phyloP scores from a whole-genome alignment of 2,888 invertebrate genomes.

The Hirtodrosophila cameraria region DNA sequence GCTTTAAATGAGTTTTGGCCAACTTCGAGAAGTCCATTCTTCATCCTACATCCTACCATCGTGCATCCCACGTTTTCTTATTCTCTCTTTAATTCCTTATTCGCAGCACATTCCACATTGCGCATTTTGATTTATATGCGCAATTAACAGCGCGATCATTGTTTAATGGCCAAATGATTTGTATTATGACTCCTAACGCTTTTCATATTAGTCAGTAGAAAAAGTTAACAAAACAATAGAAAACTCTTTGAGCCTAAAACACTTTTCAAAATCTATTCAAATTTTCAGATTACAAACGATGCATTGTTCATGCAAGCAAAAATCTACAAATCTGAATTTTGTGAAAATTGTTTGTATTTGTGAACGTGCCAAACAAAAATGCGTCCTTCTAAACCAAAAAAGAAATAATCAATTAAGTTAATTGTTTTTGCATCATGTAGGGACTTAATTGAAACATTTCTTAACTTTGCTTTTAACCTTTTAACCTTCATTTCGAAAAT shows the following conservation, averaged over 20 bases:
- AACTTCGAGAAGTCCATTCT: no score
- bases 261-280: neutral
- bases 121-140: slow-evolving; percentile 44
- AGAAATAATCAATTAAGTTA: no score
- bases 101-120: slow-evolving; percentile 9
- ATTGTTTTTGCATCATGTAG: no score
- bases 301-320: slow-evolving; percentile 6
- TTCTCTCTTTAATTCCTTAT: neutral
- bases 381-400: no score
- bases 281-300: slow-evolving; percentile 7
- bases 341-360: no score
- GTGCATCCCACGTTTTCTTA: no score
- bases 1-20: slow-evolving; percentile 31
- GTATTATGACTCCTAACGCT: neutral
- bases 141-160: slow-evolving; percentile 38
- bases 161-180: slow-evolving; percentile 33
- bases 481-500: no score
- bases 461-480: no score
- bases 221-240: neutral
- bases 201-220: no score
- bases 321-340: neutral
- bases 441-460: no score
- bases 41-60: no score
- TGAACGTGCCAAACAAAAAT: no score
- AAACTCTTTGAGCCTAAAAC: neutral